Conservation (phyloP, 1,140 invertebrate species). For the Leptonema lineaticorne region DNA sequence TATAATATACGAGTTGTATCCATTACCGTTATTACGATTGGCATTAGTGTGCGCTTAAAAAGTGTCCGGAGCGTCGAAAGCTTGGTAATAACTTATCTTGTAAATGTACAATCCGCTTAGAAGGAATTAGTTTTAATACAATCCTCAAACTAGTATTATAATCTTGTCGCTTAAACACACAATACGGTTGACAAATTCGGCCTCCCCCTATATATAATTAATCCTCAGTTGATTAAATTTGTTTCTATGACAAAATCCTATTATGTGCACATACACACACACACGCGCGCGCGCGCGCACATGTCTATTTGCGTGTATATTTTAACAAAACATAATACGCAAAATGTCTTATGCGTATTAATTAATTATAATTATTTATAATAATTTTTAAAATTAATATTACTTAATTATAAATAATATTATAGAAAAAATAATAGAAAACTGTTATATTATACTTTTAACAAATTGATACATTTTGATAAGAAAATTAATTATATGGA, state of each 20-base stretch:
- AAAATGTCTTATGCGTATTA: too few relatives aligned
- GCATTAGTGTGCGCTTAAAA: background rate
- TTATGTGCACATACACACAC: too few relatives aligned
- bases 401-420: too few relatives aligned
- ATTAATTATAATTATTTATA: too few relatives aligned
- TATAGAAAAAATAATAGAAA: too few relatives aligned
- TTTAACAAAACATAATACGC: too few relatives aligned
- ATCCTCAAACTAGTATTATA: slow-evolving; percentile 12
- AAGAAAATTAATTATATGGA: too few relatives aligned
- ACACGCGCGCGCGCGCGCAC: background rate
- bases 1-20: slow-evolving; percentile 15
- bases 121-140: slow-evolving; percentile 17
- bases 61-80: background rate
- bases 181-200: slow-evolving; percentile 24
- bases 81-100: background rate
- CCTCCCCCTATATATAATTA: slow-evolving; percentile 23
- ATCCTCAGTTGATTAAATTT: slow-evolving; percentile 25
- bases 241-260: background rate
- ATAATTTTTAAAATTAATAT: too few relatives aligned
- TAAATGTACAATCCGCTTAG: slow-evolving; percentile 5
- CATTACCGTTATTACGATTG: too few relatives aligned
- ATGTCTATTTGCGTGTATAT: too few relatives aligned
- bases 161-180: slow-evolving; percentile 19
- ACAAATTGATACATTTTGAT: too few relatives aligned
- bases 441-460: too few relatives aligned